phyloP scores from a whole-genome alignment of 2,888 invertebrate species.

The Metalampra italica region DNA sequence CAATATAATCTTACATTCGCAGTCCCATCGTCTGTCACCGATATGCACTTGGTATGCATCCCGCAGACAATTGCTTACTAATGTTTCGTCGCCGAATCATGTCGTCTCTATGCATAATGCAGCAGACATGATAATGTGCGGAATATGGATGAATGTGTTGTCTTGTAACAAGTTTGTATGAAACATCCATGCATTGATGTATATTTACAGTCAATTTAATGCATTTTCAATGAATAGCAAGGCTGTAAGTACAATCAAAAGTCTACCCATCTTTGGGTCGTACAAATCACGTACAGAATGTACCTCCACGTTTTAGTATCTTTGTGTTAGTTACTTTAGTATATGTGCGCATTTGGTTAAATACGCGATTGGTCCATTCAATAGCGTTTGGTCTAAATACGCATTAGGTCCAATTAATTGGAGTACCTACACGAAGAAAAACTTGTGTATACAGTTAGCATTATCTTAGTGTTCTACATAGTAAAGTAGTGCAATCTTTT shows the following conservation, averaged over 20 bases:
- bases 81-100: conserved; percentile 62
- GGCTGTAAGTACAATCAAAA: neutral
- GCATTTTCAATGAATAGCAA: neutral
- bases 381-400: too few species aligned
- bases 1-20: conserved; percentile 4
- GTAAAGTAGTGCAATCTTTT: too few species aligned
- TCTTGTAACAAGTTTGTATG: conserved; percentile 3
- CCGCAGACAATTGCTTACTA: conserved; percentile 47
- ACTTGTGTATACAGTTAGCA: too few species aligned
- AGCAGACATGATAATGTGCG: conserved; percentile 36
- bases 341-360: too few species aligned
- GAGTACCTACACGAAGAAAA: too few species aligned
- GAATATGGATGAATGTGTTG: conserved; percentile 41
- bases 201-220: neutral
- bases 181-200: neutral
- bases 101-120: conserved; percentile 56
- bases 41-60: conserved; percentile 51
- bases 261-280: neutral
- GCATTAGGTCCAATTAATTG: too few species aligned
- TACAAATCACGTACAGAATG: too few species aligned
- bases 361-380: too few species aligned
- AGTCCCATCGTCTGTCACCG: conserved; percentile 5
- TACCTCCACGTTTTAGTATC: too few species aligned
- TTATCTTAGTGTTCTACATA: too few species aligned
- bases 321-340: too few species aligned